These are phyloP conservation scores for Rhynchotus rufescens DNA, from an alignment of 2,797 vertebrate genomes.

Conservation along the genomic window DNA sequence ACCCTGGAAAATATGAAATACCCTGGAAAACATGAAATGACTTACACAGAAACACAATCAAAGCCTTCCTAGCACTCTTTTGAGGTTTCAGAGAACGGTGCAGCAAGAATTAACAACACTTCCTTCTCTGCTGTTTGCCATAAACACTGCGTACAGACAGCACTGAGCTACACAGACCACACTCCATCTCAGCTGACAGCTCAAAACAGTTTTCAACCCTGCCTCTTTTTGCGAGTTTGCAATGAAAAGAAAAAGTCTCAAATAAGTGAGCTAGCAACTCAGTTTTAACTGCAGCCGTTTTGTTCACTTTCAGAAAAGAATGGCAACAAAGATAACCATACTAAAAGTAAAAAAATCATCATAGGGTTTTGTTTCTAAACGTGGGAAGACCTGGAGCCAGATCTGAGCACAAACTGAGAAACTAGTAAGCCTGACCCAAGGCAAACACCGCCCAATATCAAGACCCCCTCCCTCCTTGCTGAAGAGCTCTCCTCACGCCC, in stretches of 20 bases:
- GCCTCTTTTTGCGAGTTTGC: not conserved
- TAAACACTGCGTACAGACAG: not conserved
- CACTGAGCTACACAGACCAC: not conserved
- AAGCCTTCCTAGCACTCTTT: not conserved
- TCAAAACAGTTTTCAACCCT: slow-evolving; percentile 22
- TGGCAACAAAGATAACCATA: not conserved
- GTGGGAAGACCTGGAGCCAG: not conserved
- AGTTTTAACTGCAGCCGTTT: not conserved
- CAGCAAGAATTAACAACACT: slow-evolving; percentile 22
- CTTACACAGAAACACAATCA: not conserved
- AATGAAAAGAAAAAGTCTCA: not conserved
- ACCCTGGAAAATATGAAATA: not conserved
- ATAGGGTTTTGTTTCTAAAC: not conserved
- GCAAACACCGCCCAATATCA: not conserved
- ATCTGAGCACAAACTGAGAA: not conserved
- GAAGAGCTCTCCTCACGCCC: not conserved
- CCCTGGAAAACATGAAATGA: not conserved
- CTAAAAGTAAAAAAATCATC: not conserved
- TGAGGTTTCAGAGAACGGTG: not conserved
- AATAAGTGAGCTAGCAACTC: not conserved
- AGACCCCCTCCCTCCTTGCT: not conserved
- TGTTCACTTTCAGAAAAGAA: not conserved
- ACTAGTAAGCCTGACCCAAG: not conserved
- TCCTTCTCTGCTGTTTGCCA: not conserved
- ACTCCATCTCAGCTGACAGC: slow-evolving; percentile 17